phyloP scores from a whole-genome alignment of 2,797 vertebrate genomes.

The Poecilia picta region DNA sequence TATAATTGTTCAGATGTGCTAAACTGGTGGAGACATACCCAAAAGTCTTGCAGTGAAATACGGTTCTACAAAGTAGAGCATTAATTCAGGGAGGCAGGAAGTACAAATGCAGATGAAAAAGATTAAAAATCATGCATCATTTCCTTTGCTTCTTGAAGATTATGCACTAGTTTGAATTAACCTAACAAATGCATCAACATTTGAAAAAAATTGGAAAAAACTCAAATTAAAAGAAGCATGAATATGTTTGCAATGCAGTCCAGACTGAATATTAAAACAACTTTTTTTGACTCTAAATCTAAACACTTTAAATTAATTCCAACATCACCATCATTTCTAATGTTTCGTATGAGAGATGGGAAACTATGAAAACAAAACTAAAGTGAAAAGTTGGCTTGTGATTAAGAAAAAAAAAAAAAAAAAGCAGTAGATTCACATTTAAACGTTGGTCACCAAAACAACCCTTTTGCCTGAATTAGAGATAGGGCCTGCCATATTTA shows the following conservation, averaged over 20 bases:
- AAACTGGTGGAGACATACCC: not conserved
- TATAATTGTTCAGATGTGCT: not conserved
- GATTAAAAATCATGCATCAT: too few species aligned
- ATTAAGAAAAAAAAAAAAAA: not conserved
- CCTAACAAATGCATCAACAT: not conserved
- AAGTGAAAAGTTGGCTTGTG: constrained; percentile 9
- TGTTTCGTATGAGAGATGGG: constrained; percentile 3
- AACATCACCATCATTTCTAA: constrained; percentile 20
- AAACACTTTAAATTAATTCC: not conserved
- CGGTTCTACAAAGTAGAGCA: not conserved
- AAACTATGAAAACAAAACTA: constrained; percentile 14
- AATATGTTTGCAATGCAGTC: not conserved
- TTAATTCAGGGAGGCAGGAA: not conserved
- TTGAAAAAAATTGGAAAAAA: not conserved
- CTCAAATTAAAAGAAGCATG: not conserved
- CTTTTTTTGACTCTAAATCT: not conserved
- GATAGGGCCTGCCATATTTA: constrained; percentile 68
- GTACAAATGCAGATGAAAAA: too few species aligned
- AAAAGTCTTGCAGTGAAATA: not conserved
- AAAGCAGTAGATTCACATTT: constrained; percentile 8
- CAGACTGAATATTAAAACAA: not conserved
- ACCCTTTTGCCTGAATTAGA: constrained; percentile 56
- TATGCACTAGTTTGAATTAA: not conserved
- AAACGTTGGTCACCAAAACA: constrained; percentile 33
- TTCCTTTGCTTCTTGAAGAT: not conserved